Base-by-base conservation (phyloP, 2,888 invertebrate genomes). In the Protodeltote pygarga region DNA sequence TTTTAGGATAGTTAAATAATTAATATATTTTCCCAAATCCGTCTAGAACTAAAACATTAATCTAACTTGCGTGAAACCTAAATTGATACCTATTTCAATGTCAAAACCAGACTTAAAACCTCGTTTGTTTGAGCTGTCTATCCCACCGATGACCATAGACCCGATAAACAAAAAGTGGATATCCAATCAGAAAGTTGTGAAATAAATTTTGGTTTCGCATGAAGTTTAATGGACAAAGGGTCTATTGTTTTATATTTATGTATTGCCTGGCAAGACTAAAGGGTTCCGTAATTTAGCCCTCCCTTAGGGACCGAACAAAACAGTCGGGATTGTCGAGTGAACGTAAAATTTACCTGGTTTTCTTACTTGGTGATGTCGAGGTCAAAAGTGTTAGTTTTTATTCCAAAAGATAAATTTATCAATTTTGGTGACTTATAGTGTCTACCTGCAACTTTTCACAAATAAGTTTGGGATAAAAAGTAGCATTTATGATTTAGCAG, bases 201-300 rank as follows among this genome's bases (percentile, higher is more conserved):
- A 61, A 72, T 72, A 76, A 72, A 79, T 80, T 74, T 79, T 69
- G 74, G 74, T 72, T 75, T 65, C 62, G 63, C 68, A 70, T 75
- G 72, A 76, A 78, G 78, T 78, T 77, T 75, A 74, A 77, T 74
- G 77, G 75, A 76, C 71, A 75, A 73, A 65, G 62, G 72, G 67
- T 59, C 69, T 75, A 82, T 82, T 81, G 82, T 83, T 84, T 79
- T 81, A 77, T 81, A 83, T 79, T 80, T 83, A 80, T 79, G 79
- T 75, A 71, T 71, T 65, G 65, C 66, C 48, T 69, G 71, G 58
- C 55, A 77, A 81, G 79, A 75, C 73, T 75, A 72, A 79, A 79
- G 77, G 78, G 71, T 59, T 66, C 45, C 67, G 77, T 80, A 75
- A 81, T 81, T 83, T 73, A 78, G 74, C 61, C 71, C 60, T 67